phyloP scores from a whole-genome alignment of 2,797 vertebrate species.

The Columba guinea region DNA sequence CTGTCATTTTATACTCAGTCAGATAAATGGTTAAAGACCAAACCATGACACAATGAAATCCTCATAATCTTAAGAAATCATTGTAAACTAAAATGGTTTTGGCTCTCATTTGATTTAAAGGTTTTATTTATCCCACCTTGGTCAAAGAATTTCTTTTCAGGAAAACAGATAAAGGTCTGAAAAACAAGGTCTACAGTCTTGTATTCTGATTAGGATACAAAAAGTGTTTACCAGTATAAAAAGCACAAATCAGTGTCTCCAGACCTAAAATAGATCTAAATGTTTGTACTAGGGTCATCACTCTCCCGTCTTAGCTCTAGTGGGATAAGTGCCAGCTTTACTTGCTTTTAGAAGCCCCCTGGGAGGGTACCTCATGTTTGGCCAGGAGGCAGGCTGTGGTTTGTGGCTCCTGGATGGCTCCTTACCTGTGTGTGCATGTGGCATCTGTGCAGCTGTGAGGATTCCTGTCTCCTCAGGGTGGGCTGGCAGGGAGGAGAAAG shows the following conservation, averaged over 20 bases:
- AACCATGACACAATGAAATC: neutral
- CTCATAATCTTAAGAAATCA: neutral
- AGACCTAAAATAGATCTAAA: neutral
- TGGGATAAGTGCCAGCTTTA: accelerated
- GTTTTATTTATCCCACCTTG: neutral
- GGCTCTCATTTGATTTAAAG: neutral
- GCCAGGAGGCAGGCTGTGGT: neutral
- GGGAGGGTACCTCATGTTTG: accelerated
- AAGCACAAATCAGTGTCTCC: neutral
- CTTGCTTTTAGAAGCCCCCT: neutral
- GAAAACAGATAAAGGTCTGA: neutral
- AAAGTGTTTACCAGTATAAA: neutral
- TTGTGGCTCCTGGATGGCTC: neutral
- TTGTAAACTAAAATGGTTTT: neutral
- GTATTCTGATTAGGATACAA: neutral
- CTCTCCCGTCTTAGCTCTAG: neutral
- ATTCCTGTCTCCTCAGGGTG: neutral
- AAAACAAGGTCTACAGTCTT: neutral
- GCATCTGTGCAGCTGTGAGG: neutral
- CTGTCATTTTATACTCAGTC: neutral
- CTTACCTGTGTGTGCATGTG: neutral
- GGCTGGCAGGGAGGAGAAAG: neutral
- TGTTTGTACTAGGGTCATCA: neutral
- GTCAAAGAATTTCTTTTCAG: neutral
- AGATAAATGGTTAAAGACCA: slow-evolving; percentile 29